phyloP scores from a whole-genome alignment of 2,888 invertebrate species.

The Carterocephalus palaemon region DNA sequence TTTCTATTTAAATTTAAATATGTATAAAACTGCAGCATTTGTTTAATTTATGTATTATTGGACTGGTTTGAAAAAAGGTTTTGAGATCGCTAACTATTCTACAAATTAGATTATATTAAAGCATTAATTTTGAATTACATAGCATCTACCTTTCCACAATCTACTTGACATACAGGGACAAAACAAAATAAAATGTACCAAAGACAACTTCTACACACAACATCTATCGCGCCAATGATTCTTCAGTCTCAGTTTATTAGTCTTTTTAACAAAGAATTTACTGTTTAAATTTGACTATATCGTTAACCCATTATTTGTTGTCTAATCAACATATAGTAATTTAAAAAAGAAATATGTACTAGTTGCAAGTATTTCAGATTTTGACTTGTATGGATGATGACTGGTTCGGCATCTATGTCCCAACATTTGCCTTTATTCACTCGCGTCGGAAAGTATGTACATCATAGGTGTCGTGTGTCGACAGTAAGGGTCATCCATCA shows the following conservation, averaged over 20 bases:
- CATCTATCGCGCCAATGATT: slow-evolving; percentile 1
- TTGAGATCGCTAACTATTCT: no score
- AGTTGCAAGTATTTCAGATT: no score
- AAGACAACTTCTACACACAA: slow-evolving; percentile 22
- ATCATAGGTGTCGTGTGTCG: slow-evolving; percentile 8
- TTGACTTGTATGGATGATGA: slow-evolving; percentile 8
- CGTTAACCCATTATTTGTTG: no score
- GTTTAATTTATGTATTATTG: no score
- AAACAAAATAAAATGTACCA: background rate
- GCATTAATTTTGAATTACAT: background rate
- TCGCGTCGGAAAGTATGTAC: slow-evolving; percentile 15
- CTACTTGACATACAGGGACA: background rate
- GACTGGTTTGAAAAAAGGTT: no score
- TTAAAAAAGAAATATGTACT: no score
- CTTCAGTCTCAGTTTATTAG: background rate
- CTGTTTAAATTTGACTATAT: no score
- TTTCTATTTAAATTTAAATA: no score
- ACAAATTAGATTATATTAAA: no score
- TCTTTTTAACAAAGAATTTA: no score
- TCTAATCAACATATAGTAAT: no score
- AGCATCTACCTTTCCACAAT: slow-evolving; percentile 5
- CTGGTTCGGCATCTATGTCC: slow-evolving; percentile 11
- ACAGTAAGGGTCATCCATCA: slow-evolving; percentile 6
- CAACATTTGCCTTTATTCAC: slow-evolving; percentile 17
- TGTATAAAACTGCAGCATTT: no score